Base-by-base conservation (phyloP, 92 coral and sea anemone genomes). In the Zoanthus sansibaricus region DNA sequence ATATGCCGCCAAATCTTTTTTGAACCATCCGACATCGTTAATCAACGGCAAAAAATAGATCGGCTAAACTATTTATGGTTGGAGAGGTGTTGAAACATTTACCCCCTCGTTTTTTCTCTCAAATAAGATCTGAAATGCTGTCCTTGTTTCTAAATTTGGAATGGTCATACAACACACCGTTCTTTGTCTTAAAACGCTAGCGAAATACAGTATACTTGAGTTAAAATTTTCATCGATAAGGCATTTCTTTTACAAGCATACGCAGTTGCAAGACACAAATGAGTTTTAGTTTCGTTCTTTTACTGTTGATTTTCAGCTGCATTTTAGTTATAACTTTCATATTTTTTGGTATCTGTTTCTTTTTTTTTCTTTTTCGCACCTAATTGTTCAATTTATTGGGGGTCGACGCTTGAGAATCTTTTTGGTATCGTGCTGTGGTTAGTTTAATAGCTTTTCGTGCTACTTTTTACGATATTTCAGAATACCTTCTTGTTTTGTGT, bases 401-500 rank as follows among this genome's bases (percentile, higher is more conserved):
- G 83, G 83, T 55, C 51, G 33, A 42, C 52, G 9, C 48, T 55
- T 11, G 16, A 56, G 44, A 42, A 13, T 0, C 13, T 17, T 9
- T 14, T 55, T 31, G 32, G 72, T 62, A 7, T 77, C 83, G 33
- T 58, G 83, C 83, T 18, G 73, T 33, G 83, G 55, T 46, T 79
- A 47, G n/a, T 18, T 75, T 45, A 79, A 62, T 16, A 59, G 83
- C 71, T 59, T 78, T 8, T 17, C 16, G 62, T 51, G 9, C 61
- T 15, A 17, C 17, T 48, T 37, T 37, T 25, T 80, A 21, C 37
- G 31, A 21, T 68, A 13, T 72, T 66, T 80, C 5, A 75, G 58
- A 68, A 80, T 45, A 20, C 44, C 46, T 74, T 66, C 16, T 59
- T 66, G 75, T 80, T 80, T 80, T 80, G 16, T 20, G 44, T 80